phyloP scores from a whole-genome alignment of 92 coral and sea anemone species.

The Paramuricea clavata region DNA sequence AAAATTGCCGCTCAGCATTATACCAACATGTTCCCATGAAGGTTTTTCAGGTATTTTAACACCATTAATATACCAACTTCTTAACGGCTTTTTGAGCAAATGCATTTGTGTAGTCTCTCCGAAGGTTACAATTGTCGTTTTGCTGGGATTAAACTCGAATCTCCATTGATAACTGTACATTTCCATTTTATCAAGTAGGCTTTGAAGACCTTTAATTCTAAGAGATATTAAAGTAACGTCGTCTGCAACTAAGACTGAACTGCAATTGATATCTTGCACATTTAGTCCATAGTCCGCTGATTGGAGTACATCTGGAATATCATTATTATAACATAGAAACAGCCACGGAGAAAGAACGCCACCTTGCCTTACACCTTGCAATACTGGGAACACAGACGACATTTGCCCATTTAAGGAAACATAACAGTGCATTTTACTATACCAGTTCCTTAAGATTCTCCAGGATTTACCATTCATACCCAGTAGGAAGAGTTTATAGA shows the following conservation, averaged over 20 bases:
- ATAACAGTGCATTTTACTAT: background rate
- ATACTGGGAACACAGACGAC: too few species aligned
- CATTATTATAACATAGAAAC: too few species aligned
- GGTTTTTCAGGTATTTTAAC: background rate
- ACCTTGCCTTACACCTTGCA: too few species aligned
- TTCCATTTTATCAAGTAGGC: background rate
- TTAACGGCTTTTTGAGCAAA: background rate
- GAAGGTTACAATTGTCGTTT: background rate
- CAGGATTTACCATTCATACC: slow-evolving; percentile 32
- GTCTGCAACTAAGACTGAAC: slow-evolving; percentile 17
- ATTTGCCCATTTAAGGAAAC: background rate
- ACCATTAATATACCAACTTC: background rate
- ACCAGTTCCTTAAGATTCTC: slow-evolving; percentile 3
- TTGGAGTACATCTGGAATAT: background rate
- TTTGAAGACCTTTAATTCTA: background rate
- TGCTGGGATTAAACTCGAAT: slow-evolving; percentile 16
- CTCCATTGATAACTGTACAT: slow-evolving; percentile 14
- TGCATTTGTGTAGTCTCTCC: background rate
- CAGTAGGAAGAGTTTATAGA: too few species aligned
- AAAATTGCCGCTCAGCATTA: background rate
- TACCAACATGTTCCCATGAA: slow-evolving; percentile 34
- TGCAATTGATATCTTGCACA: background rate
- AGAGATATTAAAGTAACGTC: background rate
- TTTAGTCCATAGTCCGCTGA: background rate
- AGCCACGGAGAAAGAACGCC: too few species aligned